Evolutionary conservation across 2,113 vertebrate genomes (phyloP).

Genomic region (Dryoscopus gambensis): DNA sequence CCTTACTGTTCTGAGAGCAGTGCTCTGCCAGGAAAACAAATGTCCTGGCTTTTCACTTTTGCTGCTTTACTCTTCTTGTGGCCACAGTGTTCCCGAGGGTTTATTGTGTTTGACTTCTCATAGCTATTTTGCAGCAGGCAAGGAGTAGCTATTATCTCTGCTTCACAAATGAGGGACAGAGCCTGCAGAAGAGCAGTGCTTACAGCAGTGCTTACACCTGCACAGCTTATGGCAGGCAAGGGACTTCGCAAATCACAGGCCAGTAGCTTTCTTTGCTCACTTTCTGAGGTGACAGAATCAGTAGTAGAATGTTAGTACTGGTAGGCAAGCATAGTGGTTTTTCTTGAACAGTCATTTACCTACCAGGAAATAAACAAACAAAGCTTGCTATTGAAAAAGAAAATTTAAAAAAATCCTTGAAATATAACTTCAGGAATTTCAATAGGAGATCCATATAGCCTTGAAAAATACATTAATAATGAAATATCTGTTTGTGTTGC

Average conservation of each 20-base stretch:
- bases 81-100: background rate
- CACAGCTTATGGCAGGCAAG: background rate
- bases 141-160: background rate
- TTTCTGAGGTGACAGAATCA: background rate
- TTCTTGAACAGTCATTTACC: background rate
- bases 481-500: background rate
- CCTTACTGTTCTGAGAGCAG: background rate
- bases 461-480: background rate
- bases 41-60: background rate
- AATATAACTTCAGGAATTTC: background rate
- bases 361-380: background rate
- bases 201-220: background rate
- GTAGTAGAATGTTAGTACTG: background rate
- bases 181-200: background rate
- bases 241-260: background rate
- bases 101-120: conserved; percentile 6
- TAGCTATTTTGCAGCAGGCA: background rate
- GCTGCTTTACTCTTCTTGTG: background rate
- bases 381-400: background rate
- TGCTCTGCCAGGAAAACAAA: background rate
- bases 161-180: background rate
- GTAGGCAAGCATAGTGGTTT: background rate
- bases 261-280: background rate
- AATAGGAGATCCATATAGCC: background rate
- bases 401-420: background rate